A percentile compares a stretch with the other conserved stretches of the same genome.
phyloP scores from a whole-genome alignment of 1,140 invertebrate species.

The Platyscapa corneri region DNA sequence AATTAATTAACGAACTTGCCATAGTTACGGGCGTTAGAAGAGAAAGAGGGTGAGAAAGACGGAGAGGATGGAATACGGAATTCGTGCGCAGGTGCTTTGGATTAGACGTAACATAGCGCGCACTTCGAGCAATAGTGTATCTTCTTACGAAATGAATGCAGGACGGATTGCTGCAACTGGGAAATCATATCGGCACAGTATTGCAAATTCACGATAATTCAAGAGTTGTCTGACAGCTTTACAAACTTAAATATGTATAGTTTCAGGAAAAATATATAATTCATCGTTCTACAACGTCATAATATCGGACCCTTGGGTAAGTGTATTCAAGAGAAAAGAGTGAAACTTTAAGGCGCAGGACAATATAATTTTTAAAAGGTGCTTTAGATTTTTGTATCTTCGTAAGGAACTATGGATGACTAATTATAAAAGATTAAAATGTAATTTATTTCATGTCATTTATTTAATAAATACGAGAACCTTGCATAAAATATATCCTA shows the following conservation, averaged over 20 bases:
- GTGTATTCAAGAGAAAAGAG: neutral
- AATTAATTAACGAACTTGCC: conserved; percentile 51
- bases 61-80: neutral
- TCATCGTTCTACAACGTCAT: neutral
- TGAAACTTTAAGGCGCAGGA: neutral
- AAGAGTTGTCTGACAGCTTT: neutral
- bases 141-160: neutral
- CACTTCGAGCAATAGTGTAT: neutral
- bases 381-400: too few species aligned
- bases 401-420: too few species aligned
- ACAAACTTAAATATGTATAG: neutral
- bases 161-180: neutral
- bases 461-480: too few species aligned
- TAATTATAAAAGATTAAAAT: too few species aligned
- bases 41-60: neutral
- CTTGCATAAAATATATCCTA: too few species aligned
- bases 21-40: neutral
- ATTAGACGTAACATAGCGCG: neutral
- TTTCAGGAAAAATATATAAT: neutral
- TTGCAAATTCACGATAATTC: conserved; percentile 1
- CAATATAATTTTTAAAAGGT: neutral
- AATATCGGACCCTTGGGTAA: neutral
- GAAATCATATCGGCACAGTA: neutral
- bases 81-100: neutral
- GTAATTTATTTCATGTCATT: too few species aligned